phyloP scores from a whole-genome alignment of 2,113 vertebrate genomes.

The Typhlomys cinereus region DNA sequence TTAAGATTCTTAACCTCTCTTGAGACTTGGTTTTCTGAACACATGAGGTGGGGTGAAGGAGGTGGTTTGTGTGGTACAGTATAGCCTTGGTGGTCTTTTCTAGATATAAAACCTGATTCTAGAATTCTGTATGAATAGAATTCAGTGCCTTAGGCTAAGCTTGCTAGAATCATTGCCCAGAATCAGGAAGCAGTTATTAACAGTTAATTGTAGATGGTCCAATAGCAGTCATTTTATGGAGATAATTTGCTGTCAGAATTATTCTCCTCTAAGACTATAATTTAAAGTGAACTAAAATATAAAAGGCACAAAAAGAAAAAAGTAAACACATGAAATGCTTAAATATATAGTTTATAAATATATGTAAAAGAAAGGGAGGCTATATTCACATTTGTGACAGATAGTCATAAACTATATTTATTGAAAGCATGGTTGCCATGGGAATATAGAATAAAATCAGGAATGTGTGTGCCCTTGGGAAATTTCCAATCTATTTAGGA shows the following conservation, averaged over 20 bases:
- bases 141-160: neutral
- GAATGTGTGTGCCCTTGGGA: constrained; percentile 55
- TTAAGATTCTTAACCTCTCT: neutral
- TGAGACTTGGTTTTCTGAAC: neutral
- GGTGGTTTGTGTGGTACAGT: neutral
- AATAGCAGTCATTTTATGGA: constrained; percentile 17
- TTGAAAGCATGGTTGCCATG: constrained; percentile 63
- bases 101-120: neutral
- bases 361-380: constrained; percentile 24
- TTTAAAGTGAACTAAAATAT: constrained; percentile 56
- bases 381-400: constrained; percentile 15
- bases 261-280: neutral
- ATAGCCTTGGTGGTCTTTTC: neutral
- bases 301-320: constrained; percentile 42
- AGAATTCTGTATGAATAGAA: neutral
- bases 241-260: constrained; percentile 18
- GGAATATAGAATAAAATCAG: constrained; percentile 63
- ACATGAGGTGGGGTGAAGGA: neutral
- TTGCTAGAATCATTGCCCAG: neutral
- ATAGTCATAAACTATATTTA: constrained; percentile 57
- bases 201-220: constrained; percentile 46
- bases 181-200: constrained; percentile 40
- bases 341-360: constrained; percentile 39
- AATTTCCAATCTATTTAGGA: constrained; percentile 60
- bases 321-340: constrained; percentile 33